Base-by-base conservation (phyloP, 1,140 invertebrate species). In the Orussus abietinus region DNA sequence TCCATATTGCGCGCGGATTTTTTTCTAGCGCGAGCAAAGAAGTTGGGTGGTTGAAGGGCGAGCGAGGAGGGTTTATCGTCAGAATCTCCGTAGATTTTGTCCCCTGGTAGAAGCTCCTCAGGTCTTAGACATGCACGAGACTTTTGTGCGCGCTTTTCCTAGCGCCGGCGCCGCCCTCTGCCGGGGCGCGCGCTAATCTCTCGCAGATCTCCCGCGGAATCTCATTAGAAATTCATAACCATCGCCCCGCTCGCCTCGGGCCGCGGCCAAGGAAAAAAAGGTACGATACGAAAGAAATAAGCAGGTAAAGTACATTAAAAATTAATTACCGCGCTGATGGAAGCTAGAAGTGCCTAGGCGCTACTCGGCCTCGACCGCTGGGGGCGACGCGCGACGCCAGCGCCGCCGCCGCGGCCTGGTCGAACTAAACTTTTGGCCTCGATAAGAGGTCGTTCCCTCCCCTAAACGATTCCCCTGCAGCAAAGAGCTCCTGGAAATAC, bases 161-260 rank as follows among this genome's bases (percentile, higher is more conserved):
- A 57, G 44, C 44, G 28, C 37, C 12, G 32, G 11, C n/a, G 13
- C 10, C 17, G 17, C 47, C 39, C 29, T 47, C 42, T 41, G 22
- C 36, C 12, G 11, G 11, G 25, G 20, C 29, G 37, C 39, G 60
- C 63, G 62, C 68, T 72, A 72, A 72, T 72, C 68, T 73, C 62
- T 70, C 49, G 61, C 67, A 72, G 70, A 71, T 72, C 69, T 72
- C 50, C 65, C 62, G 51, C 64, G 59, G 64, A 72, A 73, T 72
- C 70, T 72, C 65, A 68, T 73, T 72, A 73, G 66, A 72, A 73
- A 72, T 73, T 72, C 70, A 73, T 73, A 72, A 73, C 67, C 67
- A 67, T 64, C 58, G 55, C 57, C 56, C 42, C 48, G 52, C 42
- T 45, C 28, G 39, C 42, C 12, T 32, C 42, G 26, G 19, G 25